Evolutionary conservation across 2,113 vertebrate genomes (phyloP), one percentile per base, ranked within the genome.

Genomic region (Tringa solitaria): DNA sequence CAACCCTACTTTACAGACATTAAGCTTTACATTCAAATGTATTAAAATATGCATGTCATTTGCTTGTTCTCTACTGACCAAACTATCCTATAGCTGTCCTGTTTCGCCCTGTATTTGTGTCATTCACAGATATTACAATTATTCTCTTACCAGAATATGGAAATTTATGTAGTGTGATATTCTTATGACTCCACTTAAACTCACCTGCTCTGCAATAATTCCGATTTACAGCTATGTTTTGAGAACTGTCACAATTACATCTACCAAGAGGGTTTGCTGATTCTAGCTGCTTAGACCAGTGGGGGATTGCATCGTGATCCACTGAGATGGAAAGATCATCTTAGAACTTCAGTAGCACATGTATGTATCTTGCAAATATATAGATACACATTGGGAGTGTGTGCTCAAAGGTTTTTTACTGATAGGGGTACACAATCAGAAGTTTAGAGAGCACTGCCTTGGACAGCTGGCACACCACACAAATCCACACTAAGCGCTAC

Each of bases 11-110:
- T 51, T 7, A 51, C n/a, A 77, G 57, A 33, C 14, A 35, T 21
- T 33, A 28, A 67, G 37, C 45, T 78, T 48, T n/a, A 28, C 41
- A 48, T 14, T 3, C 5, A 0, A 10, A 26, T 8, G 8, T 12
- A 15, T 23, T 43, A 56, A 57, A 67, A 68, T 0, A 13, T 0
- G 7, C 26, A n/a, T 32, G 30, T n/a, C 1, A 1, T 41, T 61
- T 88, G 45, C 35, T 57, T 50, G 59, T 61, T 27, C 54, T 80
- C 35, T 76, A 7, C 35, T 69, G 54, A 43, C 30, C 64, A 65
- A 61, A 33, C 41, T 2, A 1, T 1, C 41, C 54, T 30, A 65
- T 4, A 50, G 28, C 14, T 54, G 35, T 26, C 51, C 24, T 45
- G 35, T 50, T 37, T 53, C 14, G 14, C 41, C 35, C 24, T 30